These are phyloP conservation scores for Sinotaia quadrata DNA, from an alignment of 2,888 invertebrate genomes.

Conservation along the genomic window DNA sequence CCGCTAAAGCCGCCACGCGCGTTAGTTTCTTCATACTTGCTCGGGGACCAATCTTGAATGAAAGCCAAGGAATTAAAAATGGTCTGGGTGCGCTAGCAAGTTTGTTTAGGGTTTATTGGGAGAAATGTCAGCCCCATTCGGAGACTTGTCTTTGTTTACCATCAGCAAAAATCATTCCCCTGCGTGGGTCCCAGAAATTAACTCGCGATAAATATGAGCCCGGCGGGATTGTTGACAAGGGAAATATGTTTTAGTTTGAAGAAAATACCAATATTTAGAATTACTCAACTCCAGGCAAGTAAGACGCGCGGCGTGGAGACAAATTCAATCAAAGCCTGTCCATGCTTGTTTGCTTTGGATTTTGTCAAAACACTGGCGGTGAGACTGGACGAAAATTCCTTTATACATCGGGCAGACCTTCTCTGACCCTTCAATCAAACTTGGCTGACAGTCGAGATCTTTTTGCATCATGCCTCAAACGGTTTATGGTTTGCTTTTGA, in stretches of 20 bases:
- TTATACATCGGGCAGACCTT: constrained; percentile 27
- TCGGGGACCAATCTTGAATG: constrained; percentile 34
- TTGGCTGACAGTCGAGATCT: constrained; percentile 21
- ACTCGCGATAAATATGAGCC: constrained; percentile 44
- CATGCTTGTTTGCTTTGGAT: constrained; percentile 35
- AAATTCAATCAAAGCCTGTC: constrained; percentile 39
- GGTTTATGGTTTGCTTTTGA: constrained; percentile 13
- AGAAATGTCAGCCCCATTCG: constrained; percentile 34
- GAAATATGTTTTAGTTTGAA: constrained; percentile 43
- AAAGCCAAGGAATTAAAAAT: constrained; percentile 38
- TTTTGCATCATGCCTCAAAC: constrained; percentile 2
- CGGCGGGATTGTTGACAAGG: constrained; percentile 36
- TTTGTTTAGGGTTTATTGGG: constrained; percentile 44
- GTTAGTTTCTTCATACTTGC: constrained; percentile 37
- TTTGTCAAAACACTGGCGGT: constrained; percentile 35
- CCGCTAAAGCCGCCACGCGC: constrained; percentile 35
- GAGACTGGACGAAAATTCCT: constrained; percentile 29
- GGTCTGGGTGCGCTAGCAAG: constrained; percentile 28
- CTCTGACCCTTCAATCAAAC: constrained; percentile 33
- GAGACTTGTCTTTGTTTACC: constrained; percentile 39
- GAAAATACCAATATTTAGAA: constrained; percentile 45
- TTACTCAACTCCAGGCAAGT: constrained; percentile 31
- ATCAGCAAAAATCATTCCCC: constrained; percentile 38
- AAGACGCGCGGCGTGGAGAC: constrained; percentile 22
- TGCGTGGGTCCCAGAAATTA: constrained; percentile 38